Evolutionary conservation across 2,888 invertebrate genomes (phyloP).

Genomic region (Brassicogethes aeneus): DNA sequence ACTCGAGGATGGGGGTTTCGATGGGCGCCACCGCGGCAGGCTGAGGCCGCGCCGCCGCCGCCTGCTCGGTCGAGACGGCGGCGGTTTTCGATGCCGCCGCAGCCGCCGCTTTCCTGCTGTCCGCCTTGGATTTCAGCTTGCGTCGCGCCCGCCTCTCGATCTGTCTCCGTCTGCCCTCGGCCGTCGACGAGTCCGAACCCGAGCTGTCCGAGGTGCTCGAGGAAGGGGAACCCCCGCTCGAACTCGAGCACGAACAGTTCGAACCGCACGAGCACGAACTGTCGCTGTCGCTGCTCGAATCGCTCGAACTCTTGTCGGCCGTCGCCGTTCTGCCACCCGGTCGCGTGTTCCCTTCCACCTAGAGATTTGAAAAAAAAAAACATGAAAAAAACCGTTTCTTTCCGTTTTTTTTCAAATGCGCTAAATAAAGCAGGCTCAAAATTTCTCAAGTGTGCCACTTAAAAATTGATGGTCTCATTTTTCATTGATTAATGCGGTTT

Average conservation of each 20-base stretch:
- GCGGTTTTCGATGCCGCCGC: constrained; percentile 34
- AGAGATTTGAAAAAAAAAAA: too few relatives aligned
- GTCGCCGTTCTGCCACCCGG: constrained; percentile 11
- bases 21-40: constrained; percentile 13
- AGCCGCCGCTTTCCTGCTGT: constrained; percentile 6
- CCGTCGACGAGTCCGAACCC: constrained; percentile 53
- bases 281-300: constrained; percentile 66
- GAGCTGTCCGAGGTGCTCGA: constrained; percentile 43
- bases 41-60: constrained; percentile 1
- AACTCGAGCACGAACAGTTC: constrained; percentile 71
- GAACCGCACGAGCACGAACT: constrained; percentile 73
- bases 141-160: constrained; percentile 39
- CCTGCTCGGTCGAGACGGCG: too few relatives aligned
- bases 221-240: constrained; percentile 36
- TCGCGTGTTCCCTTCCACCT: too few relatives aligned
- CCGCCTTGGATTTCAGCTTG: constrained; percentile 21
- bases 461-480: too few relatives aligned
- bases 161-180: constrained; percentile 43
- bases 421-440: too few relatives aligned
- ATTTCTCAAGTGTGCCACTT: too few relatives aligned
- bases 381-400: too few relatives aligned
- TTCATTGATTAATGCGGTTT: too few relatives aligned
- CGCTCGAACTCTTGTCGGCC: constrained; percentile 48
- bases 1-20: constrained; percentile 63
- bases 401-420: too few relatives aligned